Conservation (phyloP, 1,140 invertebrate genomes). For the Caenorhabditis briggsae region DNA sequence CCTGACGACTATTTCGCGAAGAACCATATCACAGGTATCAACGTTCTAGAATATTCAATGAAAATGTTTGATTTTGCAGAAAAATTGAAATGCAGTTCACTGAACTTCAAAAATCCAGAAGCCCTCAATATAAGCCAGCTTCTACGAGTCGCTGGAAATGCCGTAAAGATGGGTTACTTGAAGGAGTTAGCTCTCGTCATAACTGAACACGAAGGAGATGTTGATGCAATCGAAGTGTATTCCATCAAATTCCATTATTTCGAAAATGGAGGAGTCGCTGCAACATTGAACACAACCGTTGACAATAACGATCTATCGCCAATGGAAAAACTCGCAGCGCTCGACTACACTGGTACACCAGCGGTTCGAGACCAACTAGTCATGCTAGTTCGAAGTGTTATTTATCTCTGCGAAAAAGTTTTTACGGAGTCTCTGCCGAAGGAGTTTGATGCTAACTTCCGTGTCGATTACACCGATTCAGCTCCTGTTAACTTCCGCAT, state of each 20-base stretch:
- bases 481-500: background rate
- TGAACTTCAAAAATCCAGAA: background rate
- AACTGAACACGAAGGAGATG: background rate
- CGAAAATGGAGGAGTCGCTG: slow-evolving; percentile 1
- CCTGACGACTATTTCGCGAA: background rate
- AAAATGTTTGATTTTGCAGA: background rate
- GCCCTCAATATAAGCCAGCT: background rate
- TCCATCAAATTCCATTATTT: slow-evolving; percentile 14
- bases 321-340: background rate
- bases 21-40: slow-evolving; percentile 17
- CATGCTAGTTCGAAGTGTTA: background rate
- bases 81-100: background rate
- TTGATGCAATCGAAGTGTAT: slow-evolving; percentile 29
- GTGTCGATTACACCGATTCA: background rate
- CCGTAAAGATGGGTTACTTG: background rate
- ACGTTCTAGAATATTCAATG: too few relatives aligned
- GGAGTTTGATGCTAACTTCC: background rate
- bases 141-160: background rate
- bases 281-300: background rate
- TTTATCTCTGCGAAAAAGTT: background rate
- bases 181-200: slow-evolving; percentile 17
- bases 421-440: background rate
- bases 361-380: slow-evolving; percentile 1
- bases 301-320: background rate
- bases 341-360: background rate